phyloP scores from a whole-genome alignment of 2,888 invertebrate species.

The Aromia moschata region DNA sequence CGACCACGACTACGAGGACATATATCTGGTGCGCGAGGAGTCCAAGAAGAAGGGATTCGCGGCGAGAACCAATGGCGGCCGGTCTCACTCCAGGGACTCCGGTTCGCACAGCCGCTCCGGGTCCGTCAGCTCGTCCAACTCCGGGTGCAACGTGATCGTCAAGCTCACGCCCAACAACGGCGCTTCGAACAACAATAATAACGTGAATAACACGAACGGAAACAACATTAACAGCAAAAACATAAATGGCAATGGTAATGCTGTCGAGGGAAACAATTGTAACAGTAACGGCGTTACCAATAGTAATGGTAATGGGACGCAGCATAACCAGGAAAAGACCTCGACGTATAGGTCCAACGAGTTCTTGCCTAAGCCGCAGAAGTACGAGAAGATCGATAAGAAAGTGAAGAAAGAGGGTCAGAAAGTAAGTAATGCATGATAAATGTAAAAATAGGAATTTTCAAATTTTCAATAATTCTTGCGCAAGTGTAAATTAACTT shows the following conservation, averaged over 20 bases:
- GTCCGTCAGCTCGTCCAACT: constrained; percentile 61
- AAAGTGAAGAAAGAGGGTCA: constrained; percentile 36
- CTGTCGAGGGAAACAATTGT: constrained; percentile 13
- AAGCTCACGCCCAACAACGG: constrained; percentile 48
- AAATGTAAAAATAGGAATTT: no score
- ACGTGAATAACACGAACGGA: constrained; percentile 26
- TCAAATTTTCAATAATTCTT: no score
- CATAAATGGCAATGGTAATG: neutral
- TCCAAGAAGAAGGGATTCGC: constrained; percentile 36
- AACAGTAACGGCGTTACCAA: constrained; percentile 13
- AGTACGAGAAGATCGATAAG: constrained; percentile 54
- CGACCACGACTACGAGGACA: constrained; percentile 84
- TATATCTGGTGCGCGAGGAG: constrained; percentile 76
- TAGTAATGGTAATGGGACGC: constrained; percentile 4
- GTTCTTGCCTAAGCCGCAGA: constrained; percentile 58
- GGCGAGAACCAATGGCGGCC: constrained; percentile 41
- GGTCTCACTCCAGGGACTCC: constrained; percentile 47
- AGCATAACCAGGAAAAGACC: constrained; percentile 35
- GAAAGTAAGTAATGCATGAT: constrained; percentile 34
- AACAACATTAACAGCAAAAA: constrained; percentile 12
- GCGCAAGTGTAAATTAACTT: no score
- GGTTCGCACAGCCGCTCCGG: constrained; percentile 78
- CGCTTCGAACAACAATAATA: no score
- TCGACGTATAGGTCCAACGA: constrained; percentile 55
- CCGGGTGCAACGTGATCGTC: constrained; percentile 60